phyloP scores from a whole-genome alignment of 2,888 invertebrate species.

The Limnephilus marmoratus region DNA sequence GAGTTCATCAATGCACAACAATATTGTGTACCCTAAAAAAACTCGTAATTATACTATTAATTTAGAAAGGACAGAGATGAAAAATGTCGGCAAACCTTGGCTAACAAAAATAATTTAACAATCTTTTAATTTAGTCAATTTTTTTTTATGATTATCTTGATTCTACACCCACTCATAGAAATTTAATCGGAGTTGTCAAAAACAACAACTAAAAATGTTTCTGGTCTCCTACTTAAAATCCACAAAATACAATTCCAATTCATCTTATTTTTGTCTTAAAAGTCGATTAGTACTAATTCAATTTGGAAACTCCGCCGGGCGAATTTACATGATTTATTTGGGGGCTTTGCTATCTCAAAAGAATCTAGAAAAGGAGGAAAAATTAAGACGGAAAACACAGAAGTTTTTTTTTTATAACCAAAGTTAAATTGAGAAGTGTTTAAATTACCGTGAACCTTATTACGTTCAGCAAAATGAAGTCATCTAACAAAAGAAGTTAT shows the following conservation, averaged over 20 bases:
- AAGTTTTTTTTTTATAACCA: not conserved
- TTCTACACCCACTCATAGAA: too few relatives aligned
- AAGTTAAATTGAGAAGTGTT: not conserved
- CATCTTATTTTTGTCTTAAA: not conserved
- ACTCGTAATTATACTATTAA: too few relatives aligned
- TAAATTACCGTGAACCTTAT: not conserved
- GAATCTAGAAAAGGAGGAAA: not conserved
- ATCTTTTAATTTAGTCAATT: too few relatives aligned
- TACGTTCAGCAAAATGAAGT: not conserved
- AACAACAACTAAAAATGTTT: not conserved
- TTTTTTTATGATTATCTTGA: too few relatives aligned
- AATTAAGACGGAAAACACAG: not conserved
- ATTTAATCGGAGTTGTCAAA: not conserved
- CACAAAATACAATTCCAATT: not conserved
- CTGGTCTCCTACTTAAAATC: not conserved
- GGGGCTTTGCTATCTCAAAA: not conserved
- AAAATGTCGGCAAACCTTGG: too few relatives aligned
- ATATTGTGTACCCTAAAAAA: too few relatives aligned
- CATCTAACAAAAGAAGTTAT: not conserved
- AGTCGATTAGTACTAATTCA: constrained; percentile 2
- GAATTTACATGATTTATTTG: not conserved
- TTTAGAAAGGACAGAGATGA: too few relatives aligned
- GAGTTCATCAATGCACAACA: too few relatives aligned
- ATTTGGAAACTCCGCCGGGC: not conserved
- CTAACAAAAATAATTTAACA: too few relatives aligned